Evolutionary conservation across 2,113 vertebrate genomes (phyloP).

Genomic region (Benitochromis conjunctus): DNA sequence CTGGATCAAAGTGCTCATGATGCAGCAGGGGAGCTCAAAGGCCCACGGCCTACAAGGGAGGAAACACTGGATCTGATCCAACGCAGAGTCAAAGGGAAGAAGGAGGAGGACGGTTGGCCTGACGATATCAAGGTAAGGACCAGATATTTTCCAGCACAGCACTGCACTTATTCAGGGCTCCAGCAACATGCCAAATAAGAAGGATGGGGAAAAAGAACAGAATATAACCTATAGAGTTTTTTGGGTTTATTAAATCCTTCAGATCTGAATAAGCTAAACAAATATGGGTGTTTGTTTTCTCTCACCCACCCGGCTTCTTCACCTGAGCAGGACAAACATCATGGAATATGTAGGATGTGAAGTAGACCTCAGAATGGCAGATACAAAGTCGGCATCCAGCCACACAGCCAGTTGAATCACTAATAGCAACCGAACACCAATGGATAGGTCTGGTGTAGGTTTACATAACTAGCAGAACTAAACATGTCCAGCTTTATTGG

Average conservation of each 20-base stretch:
- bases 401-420: neutral
- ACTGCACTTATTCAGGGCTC: neutral
- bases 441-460: neutral
- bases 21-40: slow-evolving; percentile 66
- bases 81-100: slow-evolving; percentile 83
- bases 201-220: neutral
- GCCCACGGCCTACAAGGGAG: slow-evolving; percentile 81
- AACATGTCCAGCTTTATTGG: neutral
- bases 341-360: neutral
- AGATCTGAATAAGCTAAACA: neutral
- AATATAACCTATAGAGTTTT: too few species aligned
- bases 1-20: slow-evolving; percentile 82
- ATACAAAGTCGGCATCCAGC: neutral
- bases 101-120: slow-evolving; percentile 87
- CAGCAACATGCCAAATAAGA: neutral
- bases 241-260: neutral
- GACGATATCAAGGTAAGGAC: slow-evolving; percentile 87
- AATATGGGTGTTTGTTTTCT: neutral
- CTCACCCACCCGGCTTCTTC: neutral
- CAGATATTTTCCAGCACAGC: neutral
- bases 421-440: neutral
- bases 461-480: neutral
- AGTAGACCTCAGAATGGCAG: neutral
- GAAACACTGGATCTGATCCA: slow-evolving; percentile 90
- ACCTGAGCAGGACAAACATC: neutral